These are phyloP conservation scores for Mirza zaza DNA, from an alignment of 2,113 vertebrate genomes.

Conservation along the genomic window DNA sequence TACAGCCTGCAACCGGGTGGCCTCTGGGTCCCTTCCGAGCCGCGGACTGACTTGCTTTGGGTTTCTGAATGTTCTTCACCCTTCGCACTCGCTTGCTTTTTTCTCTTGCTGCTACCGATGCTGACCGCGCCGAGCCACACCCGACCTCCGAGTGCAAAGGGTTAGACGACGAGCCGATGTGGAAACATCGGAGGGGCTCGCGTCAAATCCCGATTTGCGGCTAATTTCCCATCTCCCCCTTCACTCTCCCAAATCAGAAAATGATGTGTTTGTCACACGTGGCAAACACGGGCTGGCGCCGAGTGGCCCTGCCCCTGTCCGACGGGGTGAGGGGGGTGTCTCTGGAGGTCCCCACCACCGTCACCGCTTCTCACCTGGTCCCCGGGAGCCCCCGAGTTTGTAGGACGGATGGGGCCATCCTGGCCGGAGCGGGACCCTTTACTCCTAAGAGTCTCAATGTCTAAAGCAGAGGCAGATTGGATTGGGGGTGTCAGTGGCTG, in stretches of 20 bases:
- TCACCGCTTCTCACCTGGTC: accelerated
- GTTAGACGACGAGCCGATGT: neutral
- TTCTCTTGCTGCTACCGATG: no score
- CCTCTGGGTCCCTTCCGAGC: no score
- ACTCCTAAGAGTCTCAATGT: neutral
- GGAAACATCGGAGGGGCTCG: neutral
- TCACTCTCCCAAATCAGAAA: neutral
- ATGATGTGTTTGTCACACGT: no score
- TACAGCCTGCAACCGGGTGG: accelerated
- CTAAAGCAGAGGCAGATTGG: neutral
- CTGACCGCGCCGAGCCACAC: no score
- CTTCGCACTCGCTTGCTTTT: no score
- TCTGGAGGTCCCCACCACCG: accelerated
- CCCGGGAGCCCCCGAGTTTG: neutral
- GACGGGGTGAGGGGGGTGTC: accelerated
- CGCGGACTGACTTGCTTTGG: neutral
- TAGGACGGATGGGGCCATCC: neutral
- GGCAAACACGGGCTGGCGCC: accelerated
- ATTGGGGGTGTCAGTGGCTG: no score
- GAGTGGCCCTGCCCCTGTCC: neutral
- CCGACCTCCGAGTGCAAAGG: no score
- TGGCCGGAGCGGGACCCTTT: neutral
- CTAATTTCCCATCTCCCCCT: neutral
- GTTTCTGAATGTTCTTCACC: neutral
- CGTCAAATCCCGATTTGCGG: neutral